Evolutionary conservation across 2,888 invertebrate genomes (phyloP), one percentile per base, ranked within the genome.

Genomic region (Rhyacophila evoluta): DNA sequence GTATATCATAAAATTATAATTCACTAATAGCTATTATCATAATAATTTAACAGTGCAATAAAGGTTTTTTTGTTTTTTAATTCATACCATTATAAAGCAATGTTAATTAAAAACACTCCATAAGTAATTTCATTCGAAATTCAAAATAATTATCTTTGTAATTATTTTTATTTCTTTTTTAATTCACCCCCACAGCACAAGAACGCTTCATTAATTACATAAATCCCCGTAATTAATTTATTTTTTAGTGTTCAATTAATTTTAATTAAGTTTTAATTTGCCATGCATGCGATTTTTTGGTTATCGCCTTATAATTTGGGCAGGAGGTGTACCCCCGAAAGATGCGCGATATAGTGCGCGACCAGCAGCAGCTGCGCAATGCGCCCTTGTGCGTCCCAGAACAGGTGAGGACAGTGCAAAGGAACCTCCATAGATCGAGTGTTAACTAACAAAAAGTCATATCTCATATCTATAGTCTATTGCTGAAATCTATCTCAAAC

Each of bases 301-400:
- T 89, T 89, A 88, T 89, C 87, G 89, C 89, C 19, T 55, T 55
- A 55, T 55, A 12, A 10, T 55, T 89, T 89, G 89, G 89, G 91
- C 92, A 93, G 92, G 94, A 94, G 92, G 92, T 92, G 90, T 93
- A 93, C 91, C 94, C 94, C 87, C 93, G 93, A 91, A 94, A 94
- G 93, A 94, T 93, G 93, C 93, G 93, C 88, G 94, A 94, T 91
- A 91, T 93, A 91, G 93, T 94, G 86, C 92, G 92, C 87, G 92
- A 92, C 89, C 91, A 91, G 88, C 29, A 33, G 19, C 89, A 90
- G 89, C 90, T 91, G 85, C 90, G 90, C 89, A 89, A 89, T 89
- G 89, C 89, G 87, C 89, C 89, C 87, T 88, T 89, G 87, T 89
- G 89, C 88, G 88, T 88, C 87, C 87, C 88, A 83, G 89, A 89